These are phyloP conservation scores for Chorisops tibialis DNA, from an alignment of 2,888 invertebrate species.

Conservation along the genomic window DNA sequence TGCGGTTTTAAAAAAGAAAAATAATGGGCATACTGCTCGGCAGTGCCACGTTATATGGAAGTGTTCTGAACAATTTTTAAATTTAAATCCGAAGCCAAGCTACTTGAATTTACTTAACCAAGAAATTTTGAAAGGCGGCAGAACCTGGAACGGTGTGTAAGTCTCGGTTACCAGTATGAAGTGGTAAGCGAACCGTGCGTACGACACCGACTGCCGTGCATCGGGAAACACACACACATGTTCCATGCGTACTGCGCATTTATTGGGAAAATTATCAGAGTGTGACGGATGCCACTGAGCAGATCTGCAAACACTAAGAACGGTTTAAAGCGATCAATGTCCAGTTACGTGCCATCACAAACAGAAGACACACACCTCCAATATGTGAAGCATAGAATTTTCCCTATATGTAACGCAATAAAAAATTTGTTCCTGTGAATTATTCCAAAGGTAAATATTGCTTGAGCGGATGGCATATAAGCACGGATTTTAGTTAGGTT, in stretches of 20 bases:
- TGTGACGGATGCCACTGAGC: slow-evolving; percentile 64
- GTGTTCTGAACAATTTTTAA: slow-evolving; percentile 58
- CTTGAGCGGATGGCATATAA: too few relatives aligned
- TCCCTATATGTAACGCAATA: neutral
- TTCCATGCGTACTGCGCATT: slow-evolving; percentile 54
- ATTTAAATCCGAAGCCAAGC: slow-evolving; percentile 64
- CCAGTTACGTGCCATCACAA: slow-evolving; percentile 64
- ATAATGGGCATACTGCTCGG: slow-evolving; percentile 54
- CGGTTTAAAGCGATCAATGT: slow-evolving; percentile 58
- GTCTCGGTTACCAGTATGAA: slow-evolving; percentile 45
- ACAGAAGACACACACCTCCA: slow-evolving; percentile 64
- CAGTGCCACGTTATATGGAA: slow-evolving; percentile 63
- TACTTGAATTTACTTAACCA: slow-evolving; percentile 58
- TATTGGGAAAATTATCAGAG: slow-evolving; percentile 50
- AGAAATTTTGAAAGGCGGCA: slow-evolving; percentile 55
- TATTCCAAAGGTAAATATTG: too few relatives aligned
- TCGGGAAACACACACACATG: slow-evolving; percentile 57
- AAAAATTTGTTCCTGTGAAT: neutral
- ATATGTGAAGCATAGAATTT: rapidly evolving
- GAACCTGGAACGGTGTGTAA: slow-evolving; percentile 52
- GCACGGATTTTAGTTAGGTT: too few relatives aligned
- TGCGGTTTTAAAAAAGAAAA: too few relatives aligned
- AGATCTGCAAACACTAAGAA: slow-evolving; percentile 60
- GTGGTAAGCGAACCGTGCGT: slow-evolving; percentile 54
- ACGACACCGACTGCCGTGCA: slow-evolving; percentile 60